phyloP scores from a whole-genome alignment of 2,797 vertebrate species.

The Scolopax bukidnonensis region DNA sequence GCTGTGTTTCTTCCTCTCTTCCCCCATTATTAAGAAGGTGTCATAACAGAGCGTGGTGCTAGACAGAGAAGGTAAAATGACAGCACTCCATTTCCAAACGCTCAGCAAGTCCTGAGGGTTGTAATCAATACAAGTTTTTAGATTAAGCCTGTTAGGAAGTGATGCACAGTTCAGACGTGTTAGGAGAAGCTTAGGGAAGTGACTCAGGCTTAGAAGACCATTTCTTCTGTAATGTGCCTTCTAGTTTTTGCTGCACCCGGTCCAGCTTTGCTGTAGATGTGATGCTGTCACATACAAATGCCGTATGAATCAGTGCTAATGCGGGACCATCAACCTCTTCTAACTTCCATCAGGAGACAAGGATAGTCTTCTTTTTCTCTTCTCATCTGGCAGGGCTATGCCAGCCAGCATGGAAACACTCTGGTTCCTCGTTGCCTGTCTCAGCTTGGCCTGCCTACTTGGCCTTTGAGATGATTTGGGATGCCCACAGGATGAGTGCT shows the following conservation, averaged over 20 bases:
- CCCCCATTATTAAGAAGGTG: neutral
- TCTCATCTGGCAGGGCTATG: neutral
- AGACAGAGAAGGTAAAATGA: neutral
- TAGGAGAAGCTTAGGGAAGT: neutral
- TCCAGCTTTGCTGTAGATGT: neutral
- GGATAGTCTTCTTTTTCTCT: neutral
- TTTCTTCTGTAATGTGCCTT: neutral
- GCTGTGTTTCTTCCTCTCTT: neutral
- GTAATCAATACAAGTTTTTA: slow-evolving; percentile 7
- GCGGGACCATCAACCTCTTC: neutral
- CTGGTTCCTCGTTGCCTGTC: neutral
- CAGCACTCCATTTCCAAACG: neutral
- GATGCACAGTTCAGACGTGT: neutral
- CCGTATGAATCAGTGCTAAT: neutral
- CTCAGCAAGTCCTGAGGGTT: slow-evolving; percentile 8
- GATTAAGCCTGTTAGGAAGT: neutral
- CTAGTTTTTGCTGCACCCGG: neutral
- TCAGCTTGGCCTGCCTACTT: neutral
- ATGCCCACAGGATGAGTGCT: slow-evolving; percentile 3
- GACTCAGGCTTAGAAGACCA: neutral
- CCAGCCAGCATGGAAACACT: neutral
- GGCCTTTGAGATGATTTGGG: neutral
- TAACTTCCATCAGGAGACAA: neutral
- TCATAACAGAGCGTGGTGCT: neutral
- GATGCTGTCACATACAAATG: neutral